A percentile compares a stretch with the other conserved stretches of the same genome.
These are phyloP conservation scores for Rhadina sibilatrix DNA, from an alignment of 2,113 vertebrate genomes.

Conservation along the genomic window DNA sequence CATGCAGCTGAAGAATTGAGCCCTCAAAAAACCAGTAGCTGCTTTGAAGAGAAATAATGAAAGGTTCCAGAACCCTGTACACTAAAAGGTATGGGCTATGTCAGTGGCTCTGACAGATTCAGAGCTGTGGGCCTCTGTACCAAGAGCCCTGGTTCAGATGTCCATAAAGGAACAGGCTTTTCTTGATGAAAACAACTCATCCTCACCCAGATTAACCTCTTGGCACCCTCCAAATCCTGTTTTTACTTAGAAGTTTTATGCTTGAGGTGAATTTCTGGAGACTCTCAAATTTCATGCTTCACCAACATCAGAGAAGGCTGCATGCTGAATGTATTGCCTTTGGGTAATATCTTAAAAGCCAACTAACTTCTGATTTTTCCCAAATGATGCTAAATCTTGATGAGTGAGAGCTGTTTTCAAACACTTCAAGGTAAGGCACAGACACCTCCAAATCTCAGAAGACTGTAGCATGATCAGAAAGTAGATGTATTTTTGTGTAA, in stretches of 20 bases:
- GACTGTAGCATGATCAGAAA: not conserved
- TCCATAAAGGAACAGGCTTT: not conserved
- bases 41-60: slow-evolving; percentile 16
- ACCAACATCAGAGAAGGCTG: not conserved
- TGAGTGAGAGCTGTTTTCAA: slow-evolving; percentile 1
- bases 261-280: not conserved
- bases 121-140: not conserved
- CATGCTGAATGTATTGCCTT: not conserved
- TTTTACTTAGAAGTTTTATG: not conserved
- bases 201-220: slow-evolving; percentile 12
- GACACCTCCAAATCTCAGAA: not conserved
- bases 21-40: not conserved
- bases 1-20: not conserved
- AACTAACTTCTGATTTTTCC: slow-evolving; percentile 10
- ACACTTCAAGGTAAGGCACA: not conserved
- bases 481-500: not conserved
- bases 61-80: not conserved
- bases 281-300: not conserved
- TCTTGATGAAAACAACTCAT: not conserved
- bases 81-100: not conserved
- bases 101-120: not conserved
- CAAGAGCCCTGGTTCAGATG: not conserved
- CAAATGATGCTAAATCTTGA: slow-evolving; percentile 2
- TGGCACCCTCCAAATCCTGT: not conserved
- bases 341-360: slow-evolving; percentile 2